Conservation (phyloP, 2,888 invertebrate genomes). For the Tridacna crocea region DNA sequence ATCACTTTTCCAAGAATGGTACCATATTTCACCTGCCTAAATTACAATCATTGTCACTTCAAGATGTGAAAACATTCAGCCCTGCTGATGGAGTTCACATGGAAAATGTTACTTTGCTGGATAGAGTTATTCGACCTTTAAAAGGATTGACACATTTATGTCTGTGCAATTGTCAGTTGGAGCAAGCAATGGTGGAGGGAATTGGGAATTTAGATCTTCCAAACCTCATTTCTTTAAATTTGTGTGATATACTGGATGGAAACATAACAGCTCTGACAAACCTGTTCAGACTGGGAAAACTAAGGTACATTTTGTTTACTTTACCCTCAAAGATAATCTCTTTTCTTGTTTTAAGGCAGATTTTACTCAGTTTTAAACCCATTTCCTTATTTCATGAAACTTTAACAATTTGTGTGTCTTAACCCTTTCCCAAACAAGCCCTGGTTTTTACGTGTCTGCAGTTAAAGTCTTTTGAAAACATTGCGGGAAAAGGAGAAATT, state of each 20-base stretch:
- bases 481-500: background rate
- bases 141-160: conserved; percentile 89
- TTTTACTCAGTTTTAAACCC: too few species aligned
- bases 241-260: conserved; percentile 90
- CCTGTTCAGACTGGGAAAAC: conserved; percentile 85
- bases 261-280: conserved; percentile 86
- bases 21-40: conserved; percentile 58
- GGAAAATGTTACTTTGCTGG: conserved; percentile 60
- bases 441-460: too few species aligned
- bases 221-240: conserved; percentile 90
- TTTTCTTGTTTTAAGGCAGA: too few species aligned
- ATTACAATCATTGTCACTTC: conserved; percentile 60
- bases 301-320: conserved; percentile 83
- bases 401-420: background rate
- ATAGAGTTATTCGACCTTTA: conserved; percentile 87
- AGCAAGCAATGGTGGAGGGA: conserved; percentile 87
- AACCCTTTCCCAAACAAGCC: background rate
- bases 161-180: conserved; percentile 87
- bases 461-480: too few species aligned
- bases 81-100: conserved; percentile 47
- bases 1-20: conserved; percentile 27
- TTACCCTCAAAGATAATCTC: background rate
- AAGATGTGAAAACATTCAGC: conserved; percentile 62
- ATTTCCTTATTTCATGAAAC: too few species aligned
- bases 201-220: conserved; percentile 87